Base-by-base conservation (phyloP, 1,140 invertebrate genomes). In the Drosophila mauritiana region DNA sequence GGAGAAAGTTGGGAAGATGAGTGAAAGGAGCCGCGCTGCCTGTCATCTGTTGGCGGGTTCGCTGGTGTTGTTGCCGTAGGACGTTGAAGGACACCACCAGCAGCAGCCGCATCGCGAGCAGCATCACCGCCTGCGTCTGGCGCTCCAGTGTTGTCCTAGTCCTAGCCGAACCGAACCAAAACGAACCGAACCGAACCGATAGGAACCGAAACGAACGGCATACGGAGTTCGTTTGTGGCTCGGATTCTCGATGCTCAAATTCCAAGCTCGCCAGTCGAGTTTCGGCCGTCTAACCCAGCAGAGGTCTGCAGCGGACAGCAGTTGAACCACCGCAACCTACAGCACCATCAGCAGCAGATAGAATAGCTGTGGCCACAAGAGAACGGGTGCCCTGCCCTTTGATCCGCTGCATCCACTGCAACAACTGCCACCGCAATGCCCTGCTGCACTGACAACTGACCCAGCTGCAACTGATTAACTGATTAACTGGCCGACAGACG, bases 11-110 rank as follows among this genome's bases (percentile, higher is more conserved):
- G 55, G 58, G 65, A 70, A 48, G 62, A 57, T 83, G 76, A 77
- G 75, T 83, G 84, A 86, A 78, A 89, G 65, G 70, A 81, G 64
- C 63, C 72, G 64, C 69, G 64, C 69, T 65, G 61, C 61, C 74
- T 75, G 75, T 90, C 90, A 91, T 90, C 90, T 90, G 90, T 91
- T 91, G 90, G 89, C 78, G 73, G 70, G 70, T 74, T 65, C 78
- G 89, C 46, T 49, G n/a, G 1, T 51, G 48, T 17, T 70, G 78
- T 82, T 82, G 79, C 61, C 68, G 73, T 81, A 90, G 86, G 86
- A 90, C 86, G 80, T 86, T 90, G 86, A 90, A 90, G 86, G 86
- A 90, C 86, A 89, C 78, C 25, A 82, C 27, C 68, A 57, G 55
- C 15, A 40, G 36, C 55, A 36, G 36, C 10, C 36, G 11, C 12